phyloP scores from a whole-genome alignment of 2,888 invertebrate genomes.

The Hymenopus coronatus region DNA sequence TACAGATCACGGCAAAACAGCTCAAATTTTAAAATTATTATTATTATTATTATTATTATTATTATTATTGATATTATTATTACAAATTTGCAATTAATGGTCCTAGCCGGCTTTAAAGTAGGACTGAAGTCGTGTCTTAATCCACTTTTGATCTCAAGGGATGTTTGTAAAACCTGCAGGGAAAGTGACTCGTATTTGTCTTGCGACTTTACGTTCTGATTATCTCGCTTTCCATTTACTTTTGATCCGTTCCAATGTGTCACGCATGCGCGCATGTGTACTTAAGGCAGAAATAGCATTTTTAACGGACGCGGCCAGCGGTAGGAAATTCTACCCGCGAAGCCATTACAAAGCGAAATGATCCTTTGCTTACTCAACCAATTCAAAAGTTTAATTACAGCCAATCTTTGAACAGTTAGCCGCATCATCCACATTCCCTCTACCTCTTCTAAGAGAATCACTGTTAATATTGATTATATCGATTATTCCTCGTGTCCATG shows the following conservation, averaged over 20 bases:
- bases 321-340: background rate
- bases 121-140: background rate
- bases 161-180: background rate
- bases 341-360: background rate
- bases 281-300: background rate
- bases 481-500: background rate
- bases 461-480: background rate
- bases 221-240: background rate
- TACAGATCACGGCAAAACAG: too few relatives aligned
- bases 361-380: background rate
- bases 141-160: background rate
- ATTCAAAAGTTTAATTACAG: background rate
- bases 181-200: background rate
- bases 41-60: too few relatives aligned
- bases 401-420: background rate
- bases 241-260: background rate
- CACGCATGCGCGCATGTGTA: background rate
- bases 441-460: background rate
- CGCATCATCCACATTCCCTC: background rate
- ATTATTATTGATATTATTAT: too few relatives aligned
- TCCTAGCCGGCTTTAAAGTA: too few relatives aligned
- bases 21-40: too few relatives aligned
- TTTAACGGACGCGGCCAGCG: background rate
- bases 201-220: background rate
- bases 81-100: too few relatives aligned